These are phyloP conservation scores for Chaetophractus vellerosus DNA, from an alignment of 2,797 vertebrate species.

Conservation along the genomic window DNA sequence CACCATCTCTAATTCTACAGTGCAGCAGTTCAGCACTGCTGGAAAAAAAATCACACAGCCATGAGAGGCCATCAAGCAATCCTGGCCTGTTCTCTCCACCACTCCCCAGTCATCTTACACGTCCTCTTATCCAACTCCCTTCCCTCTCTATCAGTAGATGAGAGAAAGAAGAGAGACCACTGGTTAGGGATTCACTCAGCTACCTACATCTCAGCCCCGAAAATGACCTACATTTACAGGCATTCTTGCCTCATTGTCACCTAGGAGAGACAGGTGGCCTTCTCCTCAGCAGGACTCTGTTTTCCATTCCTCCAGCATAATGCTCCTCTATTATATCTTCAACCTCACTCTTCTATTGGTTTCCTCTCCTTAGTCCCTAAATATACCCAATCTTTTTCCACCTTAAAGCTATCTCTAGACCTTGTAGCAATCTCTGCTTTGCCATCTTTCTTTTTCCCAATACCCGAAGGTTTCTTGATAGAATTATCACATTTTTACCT, in stretches of 20 bases:
- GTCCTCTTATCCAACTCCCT: not conserved
- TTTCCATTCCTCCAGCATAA: not conserved
- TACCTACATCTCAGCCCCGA: not conserved
- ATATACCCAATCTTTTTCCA: not conserved
- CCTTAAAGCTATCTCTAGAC: not conserved
- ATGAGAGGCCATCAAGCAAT: not conserved
- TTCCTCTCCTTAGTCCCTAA: not conserved
- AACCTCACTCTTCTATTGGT: not conserved
- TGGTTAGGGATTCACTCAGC: not conserved
- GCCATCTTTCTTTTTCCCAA: not conserved
- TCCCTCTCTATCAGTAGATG: not conserved
- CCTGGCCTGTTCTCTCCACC: not conserved
- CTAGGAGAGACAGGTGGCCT: not conserved
- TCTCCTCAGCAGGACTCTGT: not conserved
- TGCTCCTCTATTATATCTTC: not conserved
- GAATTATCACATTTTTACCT: not conserved
- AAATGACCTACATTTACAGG: not conserved
- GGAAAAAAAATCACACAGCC: not conserved
- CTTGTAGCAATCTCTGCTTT: not conserved
- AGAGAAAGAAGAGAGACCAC: not conserved
- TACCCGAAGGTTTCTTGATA: not conserved
- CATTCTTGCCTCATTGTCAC: not conserved
- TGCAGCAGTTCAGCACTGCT: not conserved
- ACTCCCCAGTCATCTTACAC: not conserved
- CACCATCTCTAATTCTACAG: slow-evolving; percentile 5